Evolutionary conservation across 2,113 vertebrate species (phyloP).

Genomic region (Agapornis roseicollis): DNA sequence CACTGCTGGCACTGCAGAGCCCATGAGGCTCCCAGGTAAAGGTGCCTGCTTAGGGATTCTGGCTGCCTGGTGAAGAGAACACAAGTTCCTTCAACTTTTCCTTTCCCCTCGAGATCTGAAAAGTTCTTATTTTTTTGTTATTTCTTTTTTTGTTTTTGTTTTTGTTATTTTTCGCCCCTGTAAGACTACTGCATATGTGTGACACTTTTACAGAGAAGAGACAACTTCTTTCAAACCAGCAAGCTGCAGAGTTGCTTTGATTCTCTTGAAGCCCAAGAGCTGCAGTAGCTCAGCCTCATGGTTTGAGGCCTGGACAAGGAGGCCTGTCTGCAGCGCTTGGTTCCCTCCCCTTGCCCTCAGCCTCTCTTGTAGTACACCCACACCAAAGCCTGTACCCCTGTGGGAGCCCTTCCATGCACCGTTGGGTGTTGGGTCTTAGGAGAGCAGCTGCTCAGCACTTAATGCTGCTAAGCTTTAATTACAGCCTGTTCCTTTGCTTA

Average conservation of each 20-base stretch:
- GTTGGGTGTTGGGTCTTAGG: not conserved
- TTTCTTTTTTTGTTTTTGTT: no score
- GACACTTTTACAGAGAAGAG: not conserved
- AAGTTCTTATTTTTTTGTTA: not conserved
- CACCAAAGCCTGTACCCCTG: accelerated
- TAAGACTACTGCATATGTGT: not conserved
- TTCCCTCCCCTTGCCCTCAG: not conserved
- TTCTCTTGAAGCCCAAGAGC: not conserved
- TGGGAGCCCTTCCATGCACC: no score
- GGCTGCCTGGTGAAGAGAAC: not conserved
- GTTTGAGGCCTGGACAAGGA: not conserved
- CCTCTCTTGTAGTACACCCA: not conserved
- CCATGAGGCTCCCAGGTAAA: not conserved
- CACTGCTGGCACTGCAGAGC: not conserved
- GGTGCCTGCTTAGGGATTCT: not conserved
- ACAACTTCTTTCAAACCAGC: not conserved
- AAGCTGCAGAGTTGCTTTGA: not conserved
- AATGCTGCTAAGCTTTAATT: not conserved
- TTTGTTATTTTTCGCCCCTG: no score
- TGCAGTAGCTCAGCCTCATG: not conserved
- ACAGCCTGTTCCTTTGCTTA: not conserved
- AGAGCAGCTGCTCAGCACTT: not conserved
- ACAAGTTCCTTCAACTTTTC: not conserved
- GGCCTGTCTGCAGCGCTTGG: not conserved
- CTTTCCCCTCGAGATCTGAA: not conserved